Conservation (phyloP, 2,797 vertebrate genomes). For the Centropyge bicolor region DNA sequence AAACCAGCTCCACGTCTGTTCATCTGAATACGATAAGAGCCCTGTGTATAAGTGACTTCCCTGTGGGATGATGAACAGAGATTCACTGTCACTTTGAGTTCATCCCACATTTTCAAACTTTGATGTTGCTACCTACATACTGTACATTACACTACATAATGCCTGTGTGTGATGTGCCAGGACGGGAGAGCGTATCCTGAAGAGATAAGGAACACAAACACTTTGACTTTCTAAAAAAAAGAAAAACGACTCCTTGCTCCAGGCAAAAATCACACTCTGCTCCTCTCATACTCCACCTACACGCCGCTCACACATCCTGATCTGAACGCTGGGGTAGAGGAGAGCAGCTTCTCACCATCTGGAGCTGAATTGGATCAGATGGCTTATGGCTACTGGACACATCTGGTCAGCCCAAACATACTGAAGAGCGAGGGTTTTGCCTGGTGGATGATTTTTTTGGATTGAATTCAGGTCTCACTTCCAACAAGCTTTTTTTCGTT, state of each 20-base stretch:
- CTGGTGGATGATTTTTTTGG: slow-evolving; percentile 26
- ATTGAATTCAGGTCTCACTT: slow-evolving; percentile 1
- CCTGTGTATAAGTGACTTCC: background rate
- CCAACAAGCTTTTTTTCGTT: slow-evolving; percentile 3
- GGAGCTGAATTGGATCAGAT: slow-evolving; percentile 52
- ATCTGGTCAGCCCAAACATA: slow-evolving; percentile 51
- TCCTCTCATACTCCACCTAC: slow-evolving; percentile 2
- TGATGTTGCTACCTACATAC: slow-evolving; percentile 10
- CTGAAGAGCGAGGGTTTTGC: slow-evolving; percentile 14
- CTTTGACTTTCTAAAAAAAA: slow-evolving; percentile 45
- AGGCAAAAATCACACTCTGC: slow-evolving; percentile 16
- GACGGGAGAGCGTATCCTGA: background rate
- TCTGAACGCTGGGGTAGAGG: slow-evolving; percentile 24
- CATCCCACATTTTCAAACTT: background rate
- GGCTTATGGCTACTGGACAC: slow-evolving; percentile 45
- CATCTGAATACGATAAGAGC: background rate
- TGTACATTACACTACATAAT: background rate
- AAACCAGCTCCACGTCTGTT: background rate
- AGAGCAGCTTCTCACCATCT: slow-evolving; percentile 53
- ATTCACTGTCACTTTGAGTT: background rate
- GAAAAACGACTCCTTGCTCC: background rate
- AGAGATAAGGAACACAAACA: background rate
- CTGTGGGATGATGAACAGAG: background rate
- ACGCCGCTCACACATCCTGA: slow-evolving; percentile 24
- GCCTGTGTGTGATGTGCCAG: slow-evolving; percentile 9